phyloP scores from a whole-genome alignment of 1,140 invertebrate genomes.

The Notospermus geniculatus region DNA sequence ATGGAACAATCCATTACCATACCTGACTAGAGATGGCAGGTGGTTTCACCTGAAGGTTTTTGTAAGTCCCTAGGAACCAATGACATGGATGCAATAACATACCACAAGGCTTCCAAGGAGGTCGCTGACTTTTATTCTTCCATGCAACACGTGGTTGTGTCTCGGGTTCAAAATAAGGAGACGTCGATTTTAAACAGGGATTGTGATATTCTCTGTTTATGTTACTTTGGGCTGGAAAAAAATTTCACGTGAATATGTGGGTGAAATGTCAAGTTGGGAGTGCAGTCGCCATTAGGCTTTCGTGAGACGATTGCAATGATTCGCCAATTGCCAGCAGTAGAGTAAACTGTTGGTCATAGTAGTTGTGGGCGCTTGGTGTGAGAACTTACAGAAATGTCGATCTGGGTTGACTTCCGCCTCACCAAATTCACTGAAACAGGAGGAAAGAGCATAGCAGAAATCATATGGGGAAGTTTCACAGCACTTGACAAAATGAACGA shows the following conservation, averaged over 20 bases:
- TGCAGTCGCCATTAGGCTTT: too few relatives aligned
- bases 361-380: too few relatives aligned
- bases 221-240: slow-evolving; percentile 10
- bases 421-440: neutral
- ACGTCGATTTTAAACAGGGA: slow-evolving; percentile 22
- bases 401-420: neutral
- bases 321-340: too few relatives aligned
- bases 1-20: too few relatives aligned
- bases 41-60: too few relatives aligned
- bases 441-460: neutral
- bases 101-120: slow-evolving; percentile 26
- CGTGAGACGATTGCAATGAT: too few relatives aligned
- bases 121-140: slow-evolving; percentile 25
- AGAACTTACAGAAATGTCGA: neutral
- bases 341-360: too few relatives aligned
- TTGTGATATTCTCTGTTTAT: slow-evolving; percentile 26
- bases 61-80: slow-evolving; percentile 4
- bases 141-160: slow-evolving; percentile 17
- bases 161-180: slow-evolving; percentile 20
- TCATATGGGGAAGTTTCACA: too few relatives aligned
- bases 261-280: too few relatives aligned
- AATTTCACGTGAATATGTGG: too few relatives aligned
- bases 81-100: slow-evolving; percentile 3
- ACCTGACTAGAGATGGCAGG: too few relatives aligned
- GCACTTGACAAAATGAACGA: too few relatives aligned